Percentiles rank a stretch among this genome's conserved stretches.
These are phyloP conservation scores for Myotis yumanensis DNA, from an alignment of 2,113 vertebrate genomes.

Conservation along the genomic window DNA sequence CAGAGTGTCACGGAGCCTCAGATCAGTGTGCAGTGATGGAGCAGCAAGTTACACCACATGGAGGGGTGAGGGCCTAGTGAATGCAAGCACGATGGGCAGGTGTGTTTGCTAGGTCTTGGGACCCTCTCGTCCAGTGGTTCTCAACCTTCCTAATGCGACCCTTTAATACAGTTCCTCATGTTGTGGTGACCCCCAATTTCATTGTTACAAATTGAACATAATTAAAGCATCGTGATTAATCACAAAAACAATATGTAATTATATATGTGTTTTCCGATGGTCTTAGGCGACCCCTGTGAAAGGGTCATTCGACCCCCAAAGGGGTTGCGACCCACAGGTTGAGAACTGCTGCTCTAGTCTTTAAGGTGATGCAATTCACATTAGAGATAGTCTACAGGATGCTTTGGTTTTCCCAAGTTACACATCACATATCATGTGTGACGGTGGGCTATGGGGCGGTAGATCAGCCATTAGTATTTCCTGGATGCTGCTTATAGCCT, in stretches of 20 bases:
- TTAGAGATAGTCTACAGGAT: neutral
- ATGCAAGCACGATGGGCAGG: neutral
- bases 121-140: neutral
- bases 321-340: too few species aligned
- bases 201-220: too few species aligned
- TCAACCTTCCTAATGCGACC: too few species aligned
- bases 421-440: neutral
- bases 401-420: neutral
- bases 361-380: neutral
- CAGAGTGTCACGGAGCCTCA: conserved; percentile 46
- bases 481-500: neutral
- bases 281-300: too few species aligned
- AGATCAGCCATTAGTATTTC: neutral
- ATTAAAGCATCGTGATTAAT: too few species aligned
- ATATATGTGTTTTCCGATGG: too few species aligned
- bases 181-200: too few species aligned
- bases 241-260: too few species aligned
- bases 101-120: neutral
- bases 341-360: neutral
- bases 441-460: too few species aligned
- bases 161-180: too few species aligned
- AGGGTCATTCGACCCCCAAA: too few species aligned
- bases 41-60: neutral
- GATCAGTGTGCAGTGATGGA: neutral
- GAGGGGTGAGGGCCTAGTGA: neutral